A percentile compares a stretch with the other conserved stretches of the same genome.
phyloP scores from a whole-genome alignment of 2,113 vertebrate genomes.

The Engystomops pustulosus region DNA sequence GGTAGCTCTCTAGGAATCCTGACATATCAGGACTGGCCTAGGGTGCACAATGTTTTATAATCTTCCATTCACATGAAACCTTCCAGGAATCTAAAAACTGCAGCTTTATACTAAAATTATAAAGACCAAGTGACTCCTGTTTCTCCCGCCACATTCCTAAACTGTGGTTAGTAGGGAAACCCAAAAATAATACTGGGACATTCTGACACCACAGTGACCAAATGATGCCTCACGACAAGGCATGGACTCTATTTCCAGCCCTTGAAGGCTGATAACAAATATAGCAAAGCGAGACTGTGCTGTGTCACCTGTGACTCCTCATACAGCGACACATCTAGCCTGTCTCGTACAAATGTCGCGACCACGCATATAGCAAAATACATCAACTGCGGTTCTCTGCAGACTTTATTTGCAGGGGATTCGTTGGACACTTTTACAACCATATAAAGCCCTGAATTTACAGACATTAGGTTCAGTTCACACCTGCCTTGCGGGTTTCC shows the following conservation, averaged over 20 bases:
- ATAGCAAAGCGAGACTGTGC: constrained; percentile 22
- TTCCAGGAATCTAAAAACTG: background rate
- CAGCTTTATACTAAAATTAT: background rate
- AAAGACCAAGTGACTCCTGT: background rate
- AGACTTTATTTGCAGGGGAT: no score
- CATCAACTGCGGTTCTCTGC: no score
- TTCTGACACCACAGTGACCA: constrained; percentile 40
- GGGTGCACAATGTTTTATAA: no score
- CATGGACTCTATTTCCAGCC: constrained; percentile 13
- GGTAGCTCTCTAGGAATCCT: background rate
- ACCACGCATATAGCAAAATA: no score
- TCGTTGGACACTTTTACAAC: no score
- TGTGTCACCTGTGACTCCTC: constrained; percentile 37
- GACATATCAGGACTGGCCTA: background rate
- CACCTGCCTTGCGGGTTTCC: no score
- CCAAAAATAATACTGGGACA: constrained; percentile 38
- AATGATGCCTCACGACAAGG: constrained; percentile 11
- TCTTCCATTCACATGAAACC: background rate
- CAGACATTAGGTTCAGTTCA: no score
- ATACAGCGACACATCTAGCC: constrained; percentile 23
- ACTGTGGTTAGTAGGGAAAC: constrained; percentile 28
- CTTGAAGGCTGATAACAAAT: constrained; percentile 1
- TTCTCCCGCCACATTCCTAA: background rate
- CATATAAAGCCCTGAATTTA: no score
- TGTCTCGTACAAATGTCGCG: no score